These are phyloP conservation scores for Meiosimyza platycephala DNA, from an alignment of 2,888 invertebrate genomes.

Conservation along the genomic window DNA sequence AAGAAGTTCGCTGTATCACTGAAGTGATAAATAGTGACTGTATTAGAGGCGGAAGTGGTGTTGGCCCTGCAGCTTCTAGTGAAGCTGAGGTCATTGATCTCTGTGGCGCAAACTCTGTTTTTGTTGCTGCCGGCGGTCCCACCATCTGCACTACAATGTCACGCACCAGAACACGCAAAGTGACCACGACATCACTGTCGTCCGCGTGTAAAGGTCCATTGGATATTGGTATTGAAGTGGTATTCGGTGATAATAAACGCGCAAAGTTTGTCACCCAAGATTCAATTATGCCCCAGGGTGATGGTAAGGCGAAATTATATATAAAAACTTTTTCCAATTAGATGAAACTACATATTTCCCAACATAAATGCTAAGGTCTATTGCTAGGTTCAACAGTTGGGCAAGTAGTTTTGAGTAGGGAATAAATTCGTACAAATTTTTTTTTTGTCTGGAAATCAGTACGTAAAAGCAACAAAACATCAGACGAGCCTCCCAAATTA, in stretches of 20 bases:
- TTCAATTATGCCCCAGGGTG: background rate
- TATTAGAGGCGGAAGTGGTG: background rate
- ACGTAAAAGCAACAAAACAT: no score
- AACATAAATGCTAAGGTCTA: no score
- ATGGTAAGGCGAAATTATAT: slow-evolving; percentile 14
- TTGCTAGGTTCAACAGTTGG: no score
- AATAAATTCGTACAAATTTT: no score
- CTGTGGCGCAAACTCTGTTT: no score
- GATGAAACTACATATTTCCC: no score
- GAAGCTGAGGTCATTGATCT: no score
- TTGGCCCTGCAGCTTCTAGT: background rate
- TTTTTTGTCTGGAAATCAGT: no score
- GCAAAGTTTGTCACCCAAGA: background rate
- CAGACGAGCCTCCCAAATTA: no score
- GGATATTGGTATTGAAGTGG: slow-evolving; percentile 15
- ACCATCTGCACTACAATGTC: background rate
- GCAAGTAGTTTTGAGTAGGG: no score
- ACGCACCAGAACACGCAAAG: slow-evolving; percentile 13
- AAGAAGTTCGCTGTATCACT: background rate
- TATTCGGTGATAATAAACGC: background rate
- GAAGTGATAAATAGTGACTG: background rate
- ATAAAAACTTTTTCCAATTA: no score
- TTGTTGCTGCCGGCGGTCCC: no score
- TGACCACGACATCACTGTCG: background rate
- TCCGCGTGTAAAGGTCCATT: background rate